Evolutionary conservation across 2,113 vertebrate genomes (phyloP), one percentile per base, ranked within the genome.

Genomic region (Balaeniceps rex): DNA sequence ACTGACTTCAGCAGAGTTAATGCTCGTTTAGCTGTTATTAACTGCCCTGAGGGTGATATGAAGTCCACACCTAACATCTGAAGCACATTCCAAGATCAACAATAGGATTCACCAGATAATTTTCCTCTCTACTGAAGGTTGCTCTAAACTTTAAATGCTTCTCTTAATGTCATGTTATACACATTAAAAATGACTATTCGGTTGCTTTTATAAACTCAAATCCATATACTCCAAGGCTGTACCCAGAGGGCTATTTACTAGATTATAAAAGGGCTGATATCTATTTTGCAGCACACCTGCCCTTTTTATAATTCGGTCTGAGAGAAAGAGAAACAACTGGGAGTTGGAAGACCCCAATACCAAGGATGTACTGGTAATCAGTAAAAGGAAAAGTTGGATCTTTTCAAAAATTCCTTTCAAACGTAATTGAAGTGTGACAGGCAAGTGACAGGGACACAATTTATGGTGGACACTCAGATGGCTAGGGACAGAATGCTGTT

Each of bases 71-170:
- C 85, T 90, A 89, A 91, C 52, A 85, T 68, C 26, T 79, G 46
- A 93, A 91, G 87, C 34, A 34, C 25, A 49, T 90, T 91, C 66
- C 78, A 95, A 91, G 75, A 93, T 91, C 70, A 87, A 91, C 92
- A 93, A 54, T 14, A 87, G 93, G 70, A 55, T 55, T 52, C 69
- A 89, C 54, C 58, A 76, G 31, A 93, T 60, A 83, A 89, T 88
- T 29, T 81, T 93, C 78, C 65, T 79, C 70, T 69, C 57, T 60
- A 38, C 66, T 80, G 57, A 95, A 82, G 61, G 51, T 66, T 34
- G 14, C 70, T 90, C 57, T 85, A 72, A 93, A 89, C 58, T 93
- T 96, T 40, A 90, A 87, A 94, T 44, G 61, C 46, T 89, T 86
- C 63, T 78, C 51, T 91, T 90, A 57, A 44, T 66, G 49, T 61